phyloP scores from a whole-genome alignment of 2,797 vertebrate genomes.

The Crypturellus tataupa region DNA sequence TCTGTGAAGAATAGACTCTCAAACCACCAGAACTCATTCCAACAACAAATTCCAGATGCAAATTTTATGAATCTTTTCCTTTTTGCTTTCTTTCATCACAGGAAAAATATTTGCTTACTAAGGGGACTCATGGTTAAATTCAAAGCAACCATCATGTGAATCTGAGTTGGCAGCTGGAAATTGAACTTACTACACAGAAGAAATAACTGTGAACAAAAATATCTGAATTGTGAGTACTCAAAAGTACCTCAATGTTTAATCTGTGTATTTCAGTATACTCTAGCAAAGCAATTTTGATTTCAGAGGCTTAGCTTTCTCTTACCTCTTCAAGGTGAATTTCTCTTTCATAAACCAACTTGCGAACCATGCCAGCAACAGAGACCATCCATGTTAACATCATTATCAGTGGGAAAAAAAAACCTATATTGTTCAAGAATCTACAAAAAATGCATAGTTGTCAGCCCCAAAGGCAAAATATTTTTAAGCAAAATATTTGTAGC shows the following conservation, averaged over 20 bases:
- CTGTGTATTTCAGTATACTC: background rate
- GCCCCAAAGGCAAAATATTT: background rate
- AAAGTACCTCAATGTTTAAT: background rate
- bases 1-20: background rate
- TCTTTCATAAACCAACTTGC: constrained; percentile 80
- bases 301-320: background rate
- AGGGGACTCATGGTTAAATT: background rate
- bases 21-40: background rate
- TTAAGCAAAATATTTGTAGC: background rate
- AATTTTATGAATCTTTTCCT: background rate
- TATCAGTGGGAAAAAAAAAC: constrained; percentile 79
- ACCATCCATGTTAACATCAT: constrained; percentile 82
- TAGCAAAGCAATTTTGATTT: background rate
- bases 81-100: background rate
- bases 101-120: background rate
- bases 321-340: constrained; percentile 82
- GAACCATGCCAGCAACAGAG: constrained; percentile 79
- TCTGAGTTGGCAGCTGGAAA: background rate
- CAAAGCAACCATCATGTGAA: background rate
- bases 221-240: background rate
- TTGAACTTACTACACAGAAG: background rate
- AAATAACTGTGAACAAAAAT: background rate
- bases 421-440: constrained; percentile 82
- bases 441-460: background rate
- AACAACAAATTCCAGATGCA: background rate